Conservation (phyloP, 1,140 invertebrate genomes). For the Arion vulgaris region DNA sequence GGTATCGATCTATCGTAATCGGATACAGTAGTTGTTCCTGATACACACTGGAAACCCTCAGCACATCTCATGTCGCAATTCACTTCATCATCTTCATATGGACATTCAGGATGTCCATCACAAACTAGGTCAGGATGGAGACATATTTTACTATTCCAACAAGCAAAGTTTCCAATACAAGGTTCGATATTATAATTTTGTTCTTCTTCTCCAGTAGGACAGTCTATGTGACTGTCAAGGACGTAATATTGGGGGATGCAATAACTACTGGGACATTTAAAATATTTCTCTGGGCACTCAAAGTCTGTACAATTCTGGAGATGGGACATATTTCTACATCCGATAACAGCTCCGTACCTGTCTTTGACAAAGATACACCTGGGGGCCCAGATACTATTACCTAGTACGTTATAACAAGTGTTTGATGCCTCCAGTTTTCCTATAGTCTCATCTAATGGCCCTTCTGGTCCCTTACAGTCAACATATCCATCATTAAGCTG, state of each 20-base stretch:
- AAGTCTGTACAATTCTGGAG: background rate
- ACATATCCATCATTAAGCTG: background rate
- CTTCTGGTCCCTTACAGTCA: too few species aligned
- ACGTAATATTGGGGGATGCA: background rate
- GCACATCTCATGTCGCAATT: slow-evolving; percentile 2
- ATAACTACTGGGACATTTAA: background rate
- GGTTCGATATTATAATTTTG: background rate
- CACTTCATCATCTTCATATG: background rate
- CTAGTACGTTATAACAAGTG: background rate
- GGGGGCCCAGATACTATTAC: background rate
- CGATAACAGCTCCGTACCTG: background rate
- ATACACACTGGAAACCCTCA: slow-evolving; percentile 1
- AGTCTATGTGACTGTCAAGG: background rate
- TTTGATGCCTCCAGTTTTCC: background rate
- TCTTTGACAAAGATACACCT: background rate
- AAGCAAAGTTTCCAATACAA: background rate
- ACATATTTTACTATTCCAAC: background rate
- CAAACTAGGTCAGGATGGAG: slow-evolving; percentile 13
- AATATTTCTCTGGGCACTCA: background rate
- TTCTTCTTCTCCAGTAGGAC: slow-evolving; percentile 14
- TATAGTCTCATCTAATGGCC: too few species aligned
- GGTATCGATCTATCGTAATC: background rate
- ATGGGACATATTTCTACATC: slow-evolving; percentile 11
- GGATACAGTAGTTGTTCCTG: background rate
- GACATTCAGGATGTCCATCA: slow-evolving; percentile 6